Percentiles rank a stretch among this genome's conserved stretches.
phyloP scores from a whole-genome alignment of 2,797 vertebrate species.

The Loriculus beryllinus region DNA sequence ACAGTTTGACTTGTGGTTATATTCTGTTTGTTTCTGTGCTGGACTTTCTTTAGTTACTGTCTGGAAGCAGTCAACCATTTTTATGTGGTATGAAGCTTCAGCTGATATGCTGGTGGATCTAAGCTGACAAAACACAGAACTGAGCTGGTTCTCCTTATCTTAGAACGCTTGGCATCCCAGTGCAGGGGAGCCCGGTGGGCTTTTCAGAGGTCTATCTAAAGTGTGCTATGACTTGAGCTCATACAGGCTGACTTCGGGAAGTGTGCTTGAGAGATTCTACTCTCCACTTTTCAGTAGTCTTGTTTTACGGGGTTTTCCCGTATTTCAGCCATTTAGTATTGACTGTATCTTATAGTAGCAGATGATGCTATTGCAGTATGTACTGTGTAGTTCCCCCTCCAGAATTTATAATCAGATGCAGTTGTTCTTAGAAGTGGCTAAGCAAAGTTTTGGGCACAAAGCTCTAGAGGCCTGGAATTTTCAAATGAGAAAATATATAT shows the following conservation, averaged over 20 bases:
- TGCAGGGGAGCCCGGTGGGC: no score
- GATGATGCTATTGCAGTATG: neutral
- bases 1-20: neutral
- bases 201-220: neutral
- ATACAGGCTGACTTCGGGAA: neutral
- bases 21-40: neutral
- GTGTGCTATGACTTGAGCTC: accelerated
- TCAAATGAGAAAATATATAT: neutral
- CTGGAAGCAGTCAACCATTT: neutral
- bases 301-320: neutral
- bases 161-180: neutral
- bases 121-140: neutral
- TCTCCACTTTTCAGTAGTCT: neutral
- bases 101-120: neutral
- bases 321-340: neutral
- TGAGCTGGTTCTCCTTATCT: neutral
- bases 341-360: neutral
- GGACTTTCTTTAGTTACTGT: neutral
- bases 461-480: neutral
- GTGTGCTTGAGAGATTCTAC: neutral
- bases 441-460: neutral
- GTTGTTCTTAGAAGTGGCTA: neutral
- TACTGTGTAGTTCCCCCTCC: neutral
- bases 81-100: neutral
- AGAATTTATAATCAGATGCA: neutral